phyloP scores from a whole-genome alignment of 2,797 vertebrate species.

The Crocodylus rhombifer region DNA sequence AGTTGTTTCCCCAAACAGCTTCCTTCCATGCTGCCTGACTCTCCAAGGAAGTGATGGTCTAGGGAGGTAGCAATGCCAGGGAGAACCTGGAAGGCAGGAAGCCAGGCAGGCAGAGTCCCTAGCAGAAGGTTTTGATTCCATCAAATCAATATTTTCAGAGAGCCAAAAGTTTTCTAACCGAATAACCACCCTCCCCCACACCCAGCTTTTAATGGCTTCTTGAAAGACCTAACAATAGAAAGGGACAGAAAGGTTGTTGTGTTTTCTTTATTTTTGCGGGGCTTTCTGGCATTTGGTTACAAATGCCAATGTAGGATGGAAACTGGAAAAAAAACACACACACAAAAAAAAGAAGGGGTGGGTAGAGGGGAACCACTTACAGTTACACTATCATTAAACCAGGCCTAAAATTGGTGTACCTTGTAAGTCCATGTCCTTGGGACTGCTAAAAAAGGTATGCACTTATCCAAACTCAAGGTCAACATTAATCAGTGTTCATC shows the following conservation, averaged over 20 bases:
- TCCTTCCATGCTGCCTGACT: not conserved
- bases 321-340: not conserved
- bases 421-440: too few relatives aligned
- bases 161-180: accelerated
- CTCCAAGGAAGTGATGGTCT: not conserved
- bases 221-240: accelerated
- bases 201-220: accelerated
- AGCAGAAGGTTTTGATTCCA: accelerated
- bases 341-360: not conserved
- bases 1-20: not conserved
- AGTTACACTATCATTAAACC: not conserved
- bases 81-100: not conserved
- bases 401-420: not conserved
- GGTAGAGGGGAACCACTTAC: not conserved
- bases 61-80: not conserved
- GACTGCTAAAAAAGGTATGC: too few relatives aligned
- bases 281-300: accelerated
- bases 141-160: accelerated
- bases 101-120: accelerated
- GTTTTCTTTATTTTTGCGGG: not conserved
- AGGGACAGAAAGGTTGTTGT: not conserved
- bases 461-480: too few relatives aligned
- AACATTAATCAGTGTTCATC: too few relatives aligned
- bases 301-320: not conserved
- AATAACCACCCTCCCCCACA: not conserved